phyloP scores from a whole-genome alignment of 2,888 invertebrate genomes.

The Esperia sulphurella region DNA sequence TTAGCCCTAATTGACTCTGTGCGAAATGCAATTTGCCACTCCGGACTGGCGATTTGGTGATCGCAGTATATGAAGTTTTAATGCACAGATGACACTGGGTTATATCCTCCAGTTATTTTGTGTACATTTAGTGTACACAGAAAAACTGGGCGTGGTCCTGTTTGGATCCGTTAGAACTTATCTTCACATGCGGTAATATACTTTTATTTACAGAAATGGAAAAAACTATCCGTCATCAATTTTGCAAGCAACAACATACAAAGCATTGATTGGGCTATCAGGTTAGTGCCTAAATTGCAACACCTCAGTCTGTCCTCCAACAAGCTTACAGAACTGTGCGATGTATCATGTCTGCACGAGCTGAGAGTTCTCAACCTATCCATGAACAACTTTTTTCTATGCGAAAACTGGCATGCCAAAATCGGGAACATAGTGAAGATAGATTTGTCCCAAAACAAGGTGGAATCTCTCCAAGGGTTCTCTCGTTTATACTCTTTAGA shows the following conservation, averaged over 20 bases:
- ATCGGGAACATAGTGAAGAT: slow-evolving; percentile 93
- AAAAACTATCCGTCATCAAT: slow-evolving; percentile 83
- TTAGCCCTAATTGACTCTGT: too few relatives aligned
- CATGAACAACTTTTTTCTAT: slow-evolving; percentile 85
- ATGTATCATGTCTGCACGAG: slow-evolving; percentile 88
- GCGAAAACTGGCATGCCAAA: slow-evolving; percentile 89
- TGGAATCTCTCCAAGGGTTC: slow-evolving; percentile 85
- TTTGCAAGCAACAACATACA: slow-evolving; percentile 89
- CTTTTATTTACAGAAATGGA: slow-evolving; percentile 81
- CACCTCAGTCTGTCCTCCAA: slow-evolving; percentile 88
- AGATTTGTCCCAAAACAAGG: slow-evolving; percentile 90
- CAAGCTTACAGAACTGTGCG: slow-evolving; percentile 84
- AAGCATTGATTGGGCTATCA: slow-evolving; percentile 89
- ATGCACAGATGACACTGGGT: too few relatives aligned
- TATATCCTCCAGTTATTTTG: too few relatives aligned
- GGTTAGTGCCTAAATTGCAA: slow-evolving; percentile 85
- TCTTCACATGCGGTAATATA: too few relatives aligned
- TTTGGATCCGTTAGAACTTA: too few relatives aligned
- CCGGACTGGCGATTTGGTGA: too few relatives aligned
- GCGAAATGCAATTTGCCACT: too few relatives aligned
- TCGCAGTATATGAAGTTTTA: too few relatives aligned
- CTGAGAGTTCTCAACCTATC: slow-evolving; percentile 88
- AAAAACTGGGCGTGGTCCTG: too few relatives aligned
- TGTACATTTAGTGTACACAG: too few relatives aligned
- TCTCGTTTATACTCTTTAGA: slow-evolving; percentile 92